A percentile compares a stretch with the other conserved stretches of the same genome.
Evolutionary conservation across 2,888 invertebrate genomes (phyloP).

Genomic region (Aspidiotus destructor): DNA sequence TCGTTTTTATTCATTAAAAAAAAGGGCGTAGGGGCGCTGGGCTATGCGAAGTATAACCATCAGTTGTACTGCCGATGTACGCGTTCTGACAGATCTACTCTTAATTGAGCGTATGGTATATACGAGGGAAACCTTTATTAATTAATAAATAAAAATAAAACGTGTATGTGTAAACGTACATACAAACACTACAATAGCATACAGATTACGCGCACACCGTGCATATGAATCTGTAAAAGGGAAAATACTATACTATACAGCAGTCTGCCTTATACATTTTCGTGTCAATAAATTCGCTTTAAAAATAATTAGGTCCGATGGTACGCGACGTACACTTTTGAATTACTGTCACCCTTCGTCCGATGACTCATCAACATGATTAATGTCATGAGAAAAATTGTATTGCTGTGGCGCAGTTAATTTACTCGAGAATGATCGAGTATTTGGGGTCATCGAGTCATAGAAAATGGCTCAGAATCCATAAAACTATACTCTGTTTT

Average conservation of each 20-base stretch:
- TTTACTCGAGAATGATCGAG: too few species aligned
- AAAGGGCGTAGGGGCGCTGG: neutral
- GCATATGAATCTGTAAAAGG: too few species aligned
- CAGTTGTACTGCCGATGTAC: neutral
- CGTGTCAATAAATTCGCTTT: neutral
- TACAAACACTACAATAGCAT: neutral
- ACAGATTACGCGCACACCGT: too few species aligned
- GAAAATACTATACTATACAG: neutral
- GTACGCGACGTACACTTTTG: neutral
- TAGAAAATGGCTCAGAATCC: too few species aligned
- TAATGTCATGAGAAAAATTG: too few species aligned
- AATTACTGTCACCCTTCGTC: neutral
- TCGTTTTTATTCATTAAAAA: slow-evolving; percentile 8
- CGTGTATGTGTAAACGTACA: neutral
- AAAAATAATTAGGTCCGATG: too few species aligned
- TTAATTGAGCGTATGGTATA: slow-evolving; percentile 8
- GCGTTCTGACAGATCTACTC: slow-evolving; percentile 15
- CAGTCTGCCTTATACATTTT: too few species aligned
- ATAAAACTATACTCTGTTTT: too few species aligned
- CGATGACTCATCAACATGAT: too few species aligned
- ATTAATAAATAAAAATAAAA: slow-evolving; percentile 19
- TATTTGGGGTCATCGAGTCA: too few species aligned
- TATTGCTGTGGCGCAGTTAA: too few species aligned
- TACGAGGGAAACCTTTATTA: slow-evolving; percentile 12
- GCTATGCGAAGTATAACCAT: too few species aligned